Conservation (phyloP, 2,797 vertebrate species). For the Clarias fuscus region DNA sequence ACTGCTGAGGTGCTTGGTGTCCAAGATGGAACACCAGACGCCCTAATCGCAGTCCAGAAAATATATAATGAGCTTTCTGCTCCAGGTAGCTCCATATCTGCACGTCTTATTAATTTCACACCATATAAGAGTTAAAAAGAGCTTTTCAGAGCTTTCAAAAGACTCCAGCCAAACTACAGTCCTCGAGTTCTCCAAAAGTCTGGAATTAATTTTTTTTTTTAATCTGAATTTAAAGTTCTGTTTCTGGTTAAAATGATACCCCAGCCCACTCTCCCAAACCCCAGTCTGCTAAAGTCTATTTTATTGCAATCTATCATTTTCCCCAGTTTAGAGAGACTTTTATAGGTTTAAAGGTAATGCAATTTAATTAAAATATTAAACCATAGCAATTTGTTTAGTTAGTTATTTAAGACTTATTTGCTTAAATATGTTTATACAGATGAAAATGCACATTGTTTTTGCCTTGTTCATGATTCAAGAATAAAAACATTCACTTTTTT, state of each 20-base stretch:
- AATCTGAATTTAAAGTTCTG: neutral
- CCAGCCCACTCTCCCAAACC: too few relatives aligned
- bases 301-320: neutral
- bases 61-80: neutral
- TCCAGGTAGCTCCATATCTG: neutral
- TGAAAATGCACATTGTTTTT: neutral
- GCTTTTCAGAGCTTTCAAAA: neutral
- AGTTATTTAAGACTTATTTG: too few relatives aligned
- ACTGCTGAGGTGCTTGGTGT: neutral
- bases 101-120: neutral
- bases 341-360: neutral
- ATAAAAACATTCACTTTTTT: too few relatives aligned
- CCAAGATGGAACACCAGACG: neutral
- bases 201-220: too few relatives aligned
- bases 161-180: neutral
- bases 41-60: neutral
- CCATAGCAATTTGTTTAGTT: neutral
- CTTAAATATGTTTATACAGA: too few relatives aligned
- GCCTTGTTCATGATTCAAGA: too few relatives aligned
- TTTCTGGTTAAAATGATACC: neutral
- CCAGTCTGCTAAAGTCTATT: too few relatives aligned
- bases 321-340: neutral
- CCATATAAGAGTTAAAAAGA: neutral
- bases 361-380: neutral
- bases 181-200: neutral